Percentiles rank a stretch among this genome's conserved stretches.
phyloP scores from a whole-genome alignment of 53 echinoderm and acorn worm genomes.

The Pentamera pediparva region DNA sequence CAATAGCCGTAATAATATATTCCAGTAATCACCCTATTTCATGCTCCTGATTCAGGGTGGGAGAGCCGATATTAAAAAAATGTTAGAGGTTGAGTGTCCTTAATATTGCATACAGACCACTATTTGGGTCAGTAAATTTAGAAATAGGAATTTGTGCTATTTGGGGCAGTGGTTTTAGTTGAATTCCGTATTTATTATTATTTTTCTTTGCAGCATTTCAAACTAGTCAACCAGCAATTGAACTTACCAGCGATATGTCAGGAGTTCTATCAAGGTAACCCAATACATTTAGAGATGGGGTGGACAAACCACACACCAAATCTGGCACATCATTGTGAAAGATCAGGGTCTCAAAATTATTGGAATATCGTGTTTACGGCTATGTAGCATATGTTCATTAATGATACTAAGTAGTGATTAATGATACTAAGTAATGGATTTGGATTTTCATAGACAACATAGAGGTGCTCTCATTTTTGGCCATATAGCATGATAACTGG shows the following conservation, averaged over 20 bases:
- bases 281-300: background rate
- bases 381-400: no score
- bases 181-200: background rate
- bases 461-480: no score
- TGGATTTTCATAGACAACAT: no score
- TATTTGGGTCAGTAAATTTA: background rate
- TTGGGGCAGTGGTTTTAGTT: background rate
- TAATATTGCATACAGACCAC: no score
- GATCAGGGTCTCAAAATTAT: no score
- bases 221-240: slow-evolving; percentile 74
- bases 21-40: background rate
- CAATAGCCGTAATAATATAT: no score
- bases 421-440: no score
- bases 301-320: background rate
- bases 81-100: background rate
- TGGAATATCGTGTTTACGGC: no score
- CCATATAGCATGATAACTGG: no score
- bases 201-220: slow-evolving; percentile 57
- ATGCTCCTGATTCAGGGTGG: background rate
- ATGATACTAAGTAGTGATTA: no score
- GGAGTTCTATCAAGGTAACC: slow-evolving; percentile 85
- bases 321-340: no score
- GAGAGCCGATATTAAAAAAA: background rate
- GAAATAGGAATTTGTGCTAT: background rate
- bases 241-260: slow-evolving; percentile 72